Base-by-base conservation (phyloP, 1,140 invertebrate species). In the Samia ricini region DNA sequence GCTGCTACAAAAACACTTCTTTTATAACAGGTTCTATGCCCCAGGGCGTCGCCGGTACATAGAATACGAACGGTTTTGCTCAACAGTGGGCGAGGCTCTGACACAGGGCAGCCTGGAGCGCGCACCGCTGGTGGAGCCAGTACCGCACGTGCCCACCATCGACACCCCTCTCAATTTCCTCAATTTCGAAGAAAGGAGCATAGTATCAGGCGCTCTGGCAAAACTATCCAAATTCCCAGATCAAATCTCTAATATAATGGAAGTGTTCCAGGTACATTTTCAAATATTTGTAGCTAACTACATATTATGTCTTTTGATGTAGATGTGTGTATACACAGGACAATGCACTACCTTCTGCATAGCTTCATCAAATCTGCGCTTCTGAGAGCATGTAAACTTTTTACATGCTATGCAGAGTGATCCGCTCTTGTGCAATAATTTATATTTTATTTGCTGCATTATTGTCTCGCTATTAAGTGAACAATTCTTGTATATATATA, bases 161-260 rank as follows among this genome's bases (percentile, higher is more conserved):
- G 92, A 93, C 69, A 87, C 91, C 68, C 83, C 91, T 15, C 88
- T 91, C 33, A 94, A 93, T 67, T 95, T 94, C 89, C 91, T 95
- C 6, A 94, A 94, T 87, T 95, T 93, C 70, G 93, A 95, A 49
- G 94, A 95, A 81, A 83, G 94, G 18, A 85, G 85, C 26, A 82
- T 89, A 10, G 88, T 94, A 12, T 91, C 92, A 1, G 81, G 88
- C 24, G 93, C 93, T 1, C 83, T 95, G 57, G 89, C 93, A 71
- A 94, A 94, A 71, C 81, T 95, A 3, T 90, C 93, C 6, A 91
- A 91, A 49, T 91, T 91, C 23, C 92, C 92, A 0, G 94, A 95
- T 65, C 91, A 94, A 52, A 82, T 94, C 15, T 93, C 94, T 42
- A 92, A 95, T 66, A 91, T 94, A 51, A 84, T 91, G 61, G 92